Evolutionary conservation across 2,797 vertebrate species (phyloP), one percentile per base, ranked within the genome.

Genomic region (Pitangus sulphuratus): DNA sequence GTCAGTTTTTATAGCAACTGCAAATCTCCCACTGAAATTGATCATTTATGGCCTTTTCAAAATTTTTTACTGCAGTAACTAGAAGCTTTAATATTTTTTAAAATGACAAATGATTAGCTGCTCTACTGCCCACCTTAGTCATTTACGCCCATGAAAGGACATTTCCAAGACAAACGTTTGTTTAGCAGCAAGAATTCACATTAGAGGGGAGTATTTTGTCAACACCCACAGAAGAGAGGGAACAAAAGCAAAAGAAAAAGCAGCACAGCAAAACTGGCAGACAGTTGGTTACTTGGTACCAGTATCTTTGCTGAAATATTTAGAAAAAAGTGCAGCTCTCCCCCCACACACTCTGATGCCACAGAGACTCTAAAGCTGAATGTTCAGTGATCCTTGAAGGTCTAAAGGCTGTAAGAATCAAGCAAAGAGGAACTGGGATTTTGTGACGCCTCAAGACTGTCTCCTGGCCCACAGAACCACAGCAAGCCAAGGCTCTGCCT

Each of bases 11-110:
- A 77, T 6, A 92, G 87, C 47, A 92, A 87, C 57, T 51, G 81
- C 75, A 90, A 87, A 82, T 50, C 48, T 90, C 62, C n/a, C 47
- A 87, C 8, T 53, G 72, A 78, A 92, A 93, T 26, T 9, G 33
- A 81, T 56, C 15, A 90, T 51, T 91, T 84, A 82, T 79, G 37
- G 60, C 25, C 65, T 78, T 92, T 60, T 39, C 47, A 44, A 39
- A 0, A 18, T 44, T 45, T 45, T 68, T 76, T 61, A 84, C 28
- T 87, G 57, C 3, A 90, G 60, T n/a, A 95, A 93, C 72, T 78
- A 91, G 70, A 51, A 81, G 10, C 45, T 44, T 79, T 74, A 30
- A 1, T 30, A 40, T 14, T 81, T 54, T 66, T 15, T 18, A 16
- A 40, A 83, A 33, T 56, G 66, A 66, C n/a, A 90, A 89, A 24